Percentiles rank a stretch among this genome's conserved stretches.
These are phyloP conservation scores for Paraplagusia blochii DNA, from an alignment of 2,113 vertebrate genomes.

Conservation along the genomic window DNA sequence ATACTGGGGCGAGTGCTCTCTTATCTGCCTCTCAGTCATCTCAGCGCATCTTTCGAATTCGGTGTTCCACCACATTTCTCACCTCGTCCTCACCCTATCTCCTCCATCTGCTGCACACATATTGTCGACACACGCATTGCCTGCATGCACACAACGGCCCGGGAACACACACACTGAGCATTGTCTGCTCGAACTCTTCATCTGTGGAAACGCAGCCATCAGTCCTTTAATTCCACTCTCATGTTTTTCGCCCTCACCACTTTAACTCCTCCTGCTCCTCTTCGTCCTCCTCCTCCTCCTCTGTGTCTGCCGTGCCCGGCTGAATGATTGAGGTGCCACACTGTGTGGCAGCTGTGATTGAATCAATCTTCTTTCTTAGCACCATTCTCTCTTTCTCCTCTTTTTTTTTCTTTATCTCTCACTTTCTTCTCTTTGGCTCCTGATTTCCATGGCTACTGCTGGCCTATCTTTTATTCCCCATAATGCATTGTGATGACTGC, in stretches of 20 bases:
- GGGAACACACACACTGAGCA: neutral
- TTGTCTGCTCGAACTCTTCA: constrained; percentile 1
- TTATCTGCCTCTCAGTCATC: constrained; percentile 13
- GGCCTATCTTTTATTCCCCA: constrained; percentile 64
- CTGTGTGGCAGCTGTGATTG: constrained; percentile 38
- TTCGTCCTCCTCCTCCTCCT: neutral
- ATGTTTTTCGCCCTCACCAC: neutral
- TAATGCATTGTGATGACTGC: constrained; percentile 61
- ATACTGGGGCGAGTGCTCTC: neutral
- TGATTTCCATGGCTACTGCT: constrained; percentile 30
- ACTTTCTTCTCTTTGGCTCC: neutral
- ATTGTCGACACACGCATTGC: constrained; percentile 1
- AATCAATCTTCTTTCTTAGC: constrained; percentile 43
- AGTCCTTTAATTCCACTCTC: neutral
- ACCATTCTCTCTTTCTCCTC: constrained; percentile 1
- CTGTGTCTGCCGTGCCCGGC: neutral
- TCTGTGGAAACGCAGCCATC: constrained; percentile 23
- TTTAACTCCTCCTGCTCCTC: neutral
- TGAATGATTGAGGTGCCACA: constrained; percentile 36
- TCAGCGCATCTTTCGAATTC: constrained; percentile 20
- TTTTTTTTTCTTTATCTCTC: neutral
- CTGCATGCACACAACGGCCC: neutral
- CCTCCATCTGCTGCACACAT: constrained; percentile 39
- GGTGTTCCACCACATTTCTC: constrained; percentile 42
- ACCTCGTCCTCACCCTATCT: constrained; percentile 51